phyloP scores from a whole-genome alignment of 2,113 vertebrate species.

The Callionymus lyra region DNA sequence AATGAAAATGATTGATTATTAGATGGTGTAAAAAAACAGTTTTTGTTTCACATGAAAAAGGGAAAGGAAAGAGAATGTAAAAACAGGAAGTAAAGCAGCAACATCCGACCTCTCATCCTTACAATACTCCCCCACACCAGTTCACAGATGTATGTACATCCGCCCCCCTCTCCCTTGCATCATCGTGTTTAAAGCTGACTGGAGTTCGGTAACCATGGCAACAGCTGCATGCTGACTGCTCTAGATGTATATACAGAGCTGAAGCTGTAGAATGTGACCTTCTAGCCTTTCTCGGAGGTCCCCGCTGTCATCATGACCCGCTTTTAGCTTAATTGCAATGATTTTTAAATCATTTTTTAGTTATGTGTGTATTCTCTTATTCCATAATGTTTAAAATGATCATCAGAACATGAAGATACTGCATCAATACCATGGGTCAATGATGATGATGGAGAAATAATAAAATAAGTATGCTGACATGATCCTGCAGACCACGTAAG shows the following conservation, averaged over 20 bases:
- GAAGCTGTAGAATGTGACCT: constrained; percentile 10
- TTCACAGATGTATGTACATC: constrained; percentile 34
- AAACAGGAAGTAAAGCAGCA: constrained; percentile 36
- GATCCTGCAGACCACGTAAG: too few relatives aligned
- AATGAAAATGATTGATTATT: constrained; percentile 7
- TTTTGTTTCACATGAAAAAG: constrained; percentile 11
- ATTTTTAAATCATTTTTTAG: too few relatives aligned
- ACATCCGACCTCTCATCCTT: constrained; percentile 11
- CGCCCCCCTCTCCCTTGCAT: constrained; percentile 25
- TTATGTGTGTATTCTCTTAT: too few relatives aligned
- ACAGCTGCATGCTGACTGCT: constrained; percentile 12
- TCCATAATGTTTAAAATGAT: too few relatives aligned
- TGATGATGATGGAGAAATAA: too few relatives aligned
- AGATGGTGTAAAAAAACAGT: not conserved
- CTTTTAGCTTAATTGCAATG: constrained; percentile 12
- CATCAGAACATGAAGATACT: too few relatives aligned
- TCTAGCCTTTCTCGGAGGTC: constrained; percentile 2
- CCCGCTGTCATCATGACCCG: constrained; percentile 28
- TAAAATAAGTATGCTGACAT: too few relatives aligned
- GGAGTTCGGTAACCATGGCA: constrained; percentile 40
- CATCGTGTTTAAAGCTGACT: constrained; percentile 14
- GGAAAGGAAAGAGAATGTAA: constrained; percentile 43
- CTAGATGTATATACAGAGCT: constrained; percentile 28
- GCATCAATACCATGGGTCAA: too few relatives aligned
- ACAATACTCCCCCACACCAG: constrained; percentile 7